Evolutionary conservation across 2,113 vertebrate species (phyloP).

Genomic region (Prunella fulvescens): DNA sequence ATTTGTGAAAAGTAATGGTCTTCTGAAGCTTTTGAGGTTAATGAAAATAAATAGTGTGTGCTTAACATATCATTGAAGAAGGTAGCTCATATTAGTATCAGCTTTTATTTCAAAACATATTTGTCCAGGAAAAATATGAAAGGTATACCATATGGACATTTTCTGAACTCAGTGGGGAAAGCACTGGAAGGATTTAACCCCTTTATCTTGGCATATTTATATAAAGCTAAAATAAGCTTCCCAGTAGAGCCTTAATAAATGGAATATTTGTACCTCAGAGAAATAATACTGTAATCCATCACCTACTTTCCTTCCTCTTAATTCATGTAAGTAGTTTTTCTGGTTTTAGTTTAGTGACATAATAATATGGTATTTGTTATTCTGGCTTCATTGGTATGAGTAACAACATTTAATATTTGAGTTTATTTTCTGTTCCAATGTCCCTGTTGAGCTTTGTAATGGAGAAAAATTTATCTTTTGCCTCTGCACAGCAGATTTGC

Average conservation of each 20-base stretch:
- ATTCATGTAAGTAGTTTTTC: not conserved
- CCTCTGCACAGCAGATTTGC: not conserved
- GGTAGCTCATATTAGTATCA: constrained; percentile 3
- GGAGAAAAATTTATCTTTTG: not conserved
- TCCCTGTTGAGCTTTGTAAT: not conserved
- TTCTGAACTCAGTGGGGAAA: not conserved
- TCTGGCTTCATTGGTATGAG: not conserved
- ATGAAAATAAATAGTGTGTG: constrained; percentile 22
- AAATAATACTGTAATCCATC: not conserved
- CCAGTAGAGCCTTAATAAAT: not conserved
- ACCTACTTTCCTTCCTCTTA: not conserved
- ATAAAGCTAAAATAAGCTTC: not conserved
- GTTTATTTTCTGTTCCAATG: not conserved
- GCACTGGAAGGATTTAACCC: not conserved
- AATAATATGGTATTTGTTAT: not conserved
- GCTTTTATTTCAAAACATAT: constrained; percentile 30
- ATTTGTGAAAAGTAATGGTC: constrained; percentile 3
- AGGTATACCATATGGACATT: not conserved
- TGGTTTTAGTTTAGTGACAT: not conserved
- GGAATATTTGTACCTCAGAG: not conserved
- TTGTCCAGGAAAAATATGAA: constrained; percentile 34
- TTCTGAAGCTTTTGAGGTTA: not conserved
- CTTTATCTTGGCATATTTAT: not conserved
- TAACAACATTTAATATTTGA: not conserved
- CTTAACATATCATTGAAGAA: constrained; percentile 36